Evolutionary conservation across 2,888 invertebrate species (phyloP).

Genomic region (Hydriomena furcata): DNA sequence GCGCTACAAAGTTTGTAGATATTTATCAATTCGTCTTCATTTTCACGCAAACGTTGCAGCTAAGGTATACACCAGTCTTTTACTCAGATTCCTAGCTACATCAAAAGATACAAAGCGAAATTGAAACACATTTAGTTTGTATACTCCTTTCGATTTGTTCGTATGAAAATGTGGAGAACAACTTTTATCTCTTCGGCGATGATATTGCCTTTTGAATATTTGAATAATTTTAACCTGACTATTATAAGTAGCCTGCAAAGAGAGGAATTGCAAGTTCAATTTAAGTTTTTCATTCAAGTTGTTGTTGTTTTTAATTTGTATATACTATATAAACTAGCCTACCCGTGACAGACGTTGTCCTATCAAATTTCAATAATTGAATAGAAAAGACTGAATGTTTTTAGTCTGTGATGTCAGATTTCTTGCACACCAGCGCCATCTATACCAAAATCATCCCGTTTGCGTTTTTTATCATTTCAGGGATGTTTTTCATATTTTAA

Average conservation of each 20-base stretch:
- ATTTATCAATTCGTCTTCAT: slow-evolving; percentile 68
- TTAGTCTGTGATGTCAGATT: no score
- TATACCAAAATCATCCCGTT: no score
- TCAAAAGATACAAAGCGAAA: slow-evolving; percentile 20
- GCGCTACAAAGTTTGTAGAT: slow-evolving; percentile 64
- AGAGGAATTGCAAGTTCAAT: neutral
- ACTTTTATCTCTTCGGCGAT: slow-evolving; percentile 3
- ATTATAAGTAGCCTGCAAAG: neutral
- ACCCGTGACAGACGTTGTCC: no score
- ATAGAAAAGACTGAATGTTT: no score
- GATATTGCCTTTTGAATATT: slow-evolving; percentile 2
- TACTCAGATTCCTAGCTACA: slow-evolving; percentile 14
- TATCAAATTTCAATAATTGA: no score
- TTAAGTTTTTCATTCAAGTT: neutral
- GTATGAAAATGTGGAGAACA: slow-evolving; percentile 11
- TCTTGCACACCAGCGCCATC: no score
- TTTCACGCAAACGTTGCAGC: slow-evolving; percentile 34
- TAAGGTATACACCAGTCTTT: slow-evolving; percentile 3
- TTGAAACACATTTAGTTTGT: slow-evolving; percentile 23
- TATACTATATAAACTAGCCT: no score
- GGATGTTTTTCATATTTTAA: no score
- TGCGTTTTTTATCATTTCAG: no score
- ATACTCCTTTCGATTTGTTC: slow-evolving; percentile 19
- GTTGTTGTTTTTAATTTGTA: no score
- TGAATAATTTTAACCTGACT: slow-evolving; percentile 6